Conservation (phyloP, 2,113 vertebrate genomes). For the Oncorhynchus nerka region DNA sequence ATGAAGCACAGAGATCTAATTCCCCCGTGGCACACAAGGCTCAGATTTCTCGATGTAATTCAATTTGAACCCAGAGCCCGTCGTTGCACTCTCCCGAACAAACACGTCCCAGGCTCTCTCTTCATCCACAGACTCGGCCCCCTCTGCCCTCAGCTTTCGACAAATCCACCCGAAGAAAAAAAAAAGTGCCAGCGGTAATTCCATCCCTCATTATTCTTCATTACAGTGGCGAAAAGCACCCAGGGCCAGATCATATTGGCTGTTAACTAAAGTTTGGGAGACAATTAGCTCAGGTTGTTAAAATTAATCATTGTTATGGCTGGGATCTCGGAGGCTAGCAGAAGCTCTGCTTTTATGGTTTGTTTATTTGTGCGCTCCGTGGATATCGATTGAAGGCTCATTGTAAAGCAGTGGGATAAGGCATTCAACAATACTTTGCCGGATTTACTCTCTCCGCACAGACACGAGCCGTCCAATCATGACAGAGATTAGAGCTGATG, state of each 20-base stretch:
- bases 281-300: conserved; percentile 73
- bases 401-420: conserved; percentile 59
- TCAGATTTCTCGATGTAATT: conserved; percentile 9
- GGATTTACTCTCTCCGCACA: conserved; percentile 57
- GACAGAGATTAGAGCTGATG: conserved; percentile 46
- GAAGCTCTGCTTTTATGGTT: conserved; percentile 61
- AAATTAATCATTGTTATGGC: conserved; percentile 72
- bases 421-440: conserved; percentile 47
- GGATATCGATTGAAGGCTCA: conserved; percentile 53
- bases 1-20: conserved; percentile 33
- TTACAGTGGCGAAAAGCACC: conserved; percentile 59
- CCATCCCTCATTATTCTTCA: conserved; percentile 68
- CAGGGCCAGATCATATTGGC: conserved; percentile 68
- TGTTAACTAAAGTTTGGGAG: conserved; percentile 72
- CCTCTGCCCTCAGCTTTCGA: conserved; percentile 39
- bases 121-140: conserved; percentile 17
- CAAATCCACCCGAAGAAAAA: conserved; percentile 35
- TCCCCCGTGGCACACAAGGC: conserved; percentile 42
- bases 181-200: conserved; percentile 55
- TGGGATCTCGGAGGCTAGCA: conserved; percentile 55
- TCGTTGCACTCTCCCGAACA: conserved; percentile 30
- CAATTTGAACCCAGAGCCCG: conserved; percentile 54
- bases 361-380: conserved; percentile 61
- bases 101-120: conserved; percentile 10
- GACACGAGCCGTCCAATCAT: conserved; percentile 49